Conservation (phyloP, 2,113 vertebrate species). For the Oryzias celebensis region DNA sequence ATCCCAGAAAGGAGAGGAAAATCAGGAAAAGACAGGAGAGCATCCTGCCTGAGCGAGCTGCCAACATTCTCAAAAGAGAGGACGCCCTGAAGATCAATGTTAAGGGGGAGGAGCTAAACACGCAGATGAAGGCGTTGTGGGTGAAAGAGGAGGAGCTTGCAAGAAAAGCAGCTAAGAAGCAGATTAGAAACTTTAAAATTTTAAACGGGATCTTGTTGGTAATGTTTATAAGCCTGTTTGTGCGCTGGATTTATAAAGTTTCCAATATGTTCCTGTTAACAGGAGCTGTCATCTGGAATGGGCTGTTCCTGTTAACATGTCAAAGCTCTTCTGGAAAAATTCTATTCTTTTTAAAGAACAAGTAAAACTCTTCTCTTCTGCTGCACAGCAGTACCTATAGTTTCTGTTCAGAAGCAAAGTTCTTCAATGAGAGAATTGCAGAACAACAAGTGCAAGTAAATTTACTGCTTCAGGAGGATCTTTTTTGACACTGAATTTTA, state of each 20-base stretch:
- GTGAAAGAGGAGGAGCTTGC: conserved; percentile 42
- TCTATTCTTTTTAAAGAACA: neutral
- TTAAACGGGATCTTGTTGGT: accelerated
- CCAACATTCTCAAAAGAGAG: conserved; percentile 23
- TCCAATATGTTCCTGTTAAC: accelerated
- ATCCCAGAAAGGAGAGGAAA: conserved; percentile 44
- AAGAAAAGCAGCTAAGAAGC: conserved; percentile 36
- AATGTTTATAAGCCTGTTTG: accelerated
- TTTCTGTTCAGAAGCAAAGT: no score
- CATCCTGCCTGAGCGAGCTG: conserved; percentile 31
- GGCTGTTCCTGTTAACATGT: accelerated
- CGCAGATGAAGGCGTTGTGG: conserved; percentile 31
- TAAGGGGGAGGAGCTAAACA: conserved; percentile 37
- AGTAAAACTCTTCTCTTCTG: neutral
- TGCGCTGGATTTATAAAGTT: accelerated
- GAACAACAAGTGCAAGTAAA: no score
- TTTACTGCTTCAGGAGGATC: no score
- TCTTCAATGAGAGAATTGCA: no score
- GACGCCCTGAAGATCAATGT: neutral
- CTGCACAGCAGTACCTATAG: no score
- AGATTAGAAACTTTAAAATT: accelerated
- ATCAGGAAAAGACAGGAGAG: conserved; percentile 45
- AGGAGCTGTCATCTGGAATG: neutral
- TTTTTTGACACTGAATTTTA: no score
- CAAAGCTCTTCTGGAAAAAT: neutral